These are phyloP conservation scores for Drosophila kohkoa DNA, from an alignment of 1,140 invertebrate genomes.

Conservation along the genomic window DNA sequence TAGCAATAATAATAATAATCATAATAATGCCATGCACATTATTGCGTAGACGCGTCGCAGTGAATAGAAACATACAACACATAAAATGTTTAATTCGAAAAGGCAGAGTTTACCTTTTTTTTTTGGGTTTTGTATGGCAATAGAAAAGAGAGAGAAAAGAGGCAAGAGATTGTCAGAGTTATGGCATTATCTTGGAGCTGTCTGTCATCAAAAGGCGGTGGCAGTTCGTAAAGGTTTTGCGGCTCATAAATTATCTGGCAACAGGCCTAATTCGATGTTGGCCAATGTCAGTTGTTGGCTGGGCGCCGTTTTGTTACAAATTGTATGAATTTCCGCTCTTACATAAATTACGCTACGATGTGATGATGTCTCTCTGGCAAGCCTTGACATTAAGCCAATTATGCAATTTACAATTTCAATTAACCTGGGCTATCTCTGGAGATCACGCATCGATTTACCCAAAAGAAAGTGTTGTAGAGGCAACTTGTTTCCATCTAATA, in stretches of 20 bases:
- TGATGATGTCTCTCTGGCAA: conserved; percentile 19
- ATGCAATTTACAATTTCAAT: conserved; percentile 66
- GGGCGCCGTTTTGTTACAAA: conserved; percentile 33
- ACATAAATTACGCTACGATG: conserved; percentile 41
- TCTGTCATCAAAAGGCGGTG: conserved; percentile 36
- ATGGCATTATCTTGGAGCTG: conserved; percentile 18
- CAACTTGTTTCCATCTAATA: conserved; percentile 15
- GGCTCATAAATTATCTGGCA: conserved; percentile 32
- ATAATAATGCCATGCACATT: conserved; percentile 20
- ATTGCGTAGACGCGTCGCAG: conserved; percentile 10
- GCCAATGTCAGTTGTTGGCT: conserved; percentile 32
- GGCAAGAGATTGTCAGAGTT: conserved; percentile 10
- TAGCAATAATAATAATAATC: conserved; percentile 6
- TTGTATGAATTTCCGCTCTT: conserved; percentile 63
- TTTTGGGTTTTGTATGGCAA: neutral
- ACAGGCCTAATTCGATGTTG: conserved; percentile 40
- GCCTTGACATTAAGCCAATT: conserved; percentile 65
- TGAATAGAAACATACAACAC: conserved; percentile 4
- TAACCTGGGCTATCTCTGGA: conserved; percentile 45
- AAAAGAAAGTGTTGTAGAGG: conserved; percentile 53
- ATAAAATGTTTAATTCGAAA: conserved; percentile 32
- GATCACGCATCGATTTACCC: conserved; percentile 44
- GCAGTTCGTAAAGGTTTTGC: conserved; percentile 23
- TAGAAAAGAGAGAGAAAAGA: conserved; percentile 14
- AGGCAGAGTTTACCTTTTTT: neutral